Base-by-base conservation (phyloP, 1,140 invertebrate genomes). In the Dysdera silvatica region DNA sequence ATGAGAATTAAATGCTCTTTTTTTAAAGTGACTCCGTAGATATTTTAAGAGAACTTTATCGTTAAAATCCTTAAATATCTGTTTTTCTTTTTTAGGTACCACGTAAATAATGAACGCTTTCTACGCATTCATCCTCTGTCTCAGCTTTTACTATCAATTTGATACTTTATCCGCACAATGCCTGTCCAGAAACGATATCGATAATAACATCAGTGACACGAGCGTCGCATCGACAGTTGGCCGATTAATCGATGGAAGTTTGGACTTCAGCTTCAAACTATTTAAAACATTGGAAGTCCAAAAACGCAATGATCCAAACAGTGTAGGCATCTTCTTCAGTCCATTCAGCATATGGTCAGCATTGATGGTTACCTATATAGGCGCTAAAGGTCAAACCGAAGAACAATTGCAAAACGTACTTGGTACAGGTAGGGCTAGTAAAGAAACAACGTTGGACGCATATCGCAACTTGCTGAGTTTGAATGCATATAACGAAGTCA, bases 331-430 rank as follows among this genome's bases (percentile, higher is more conserved):
- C 2, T 55, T 71, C 18, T 61, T 68, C 33, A 70, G 69, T 61
- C 70, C 70, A 16, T 56, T 61, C n/a, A 64, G 59, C 16, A 61
- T 71, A 33, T 71, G 69, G 69, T 70, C 69, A 12, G 54, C 70
- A 29, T 33, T 71, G 12, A 41, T 67, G 14, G 35, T 68, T 6
- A 57, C 67, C 6, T 71, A 69, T 57, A 58, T 74, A 23, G 76
- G 76, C 20, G 71, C 75, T n/a, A 54, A 54, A 37, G 68, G 69
- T 16, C 60, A 72, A 12, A 78, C 75, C 0, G 66, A 62, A 4
- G 29, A 55, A 26, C 69, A 74, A 55, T 56, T 76, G 40, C 58
- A 54, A 16, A 49, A 43, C n/a, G 63, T 70, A 2, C 48, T 74
- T 3, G 67, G 63, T 8, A n/a, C 73, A 1, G 14, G 40, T 24